Evolutionary conservation across 2,888 invertebrate genomes (phyloP).

Genomic region (Tipula vernalis): DNA sequence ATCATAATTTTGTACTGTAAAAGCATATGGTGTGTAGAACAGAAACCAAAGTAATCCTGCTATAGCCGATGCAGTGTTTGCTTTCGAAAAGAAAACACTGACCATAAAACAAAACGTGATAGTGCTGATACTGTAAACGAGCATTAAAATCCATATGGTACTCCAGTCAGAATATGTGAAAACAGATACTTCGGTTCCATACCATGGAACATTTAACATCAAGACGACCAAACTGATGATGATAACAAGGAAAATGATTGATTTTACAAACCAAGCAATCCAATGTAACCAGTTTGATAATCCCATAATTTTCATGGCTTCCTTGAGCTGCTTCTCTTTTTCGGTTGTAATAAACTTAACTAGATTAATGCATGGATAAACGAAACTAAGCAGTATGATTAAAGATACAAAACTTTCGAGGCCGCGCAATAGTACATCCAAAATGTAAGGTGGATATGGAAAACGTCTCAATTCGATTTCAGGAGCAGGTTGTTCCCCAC

Average conservation of each 20-base stretch:
- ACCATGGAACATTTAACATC: conserved; percentile 29
- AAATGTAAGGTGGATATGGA: conserved; percentile 55
- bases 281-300: conserved; percentile 72
- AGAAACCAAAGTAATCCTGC: conserved; percentile 67
- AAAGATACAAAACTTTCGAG: conserved; percentile 56
- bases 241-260: conserved; percentile 51
- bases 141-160: conserved; percentile 55
- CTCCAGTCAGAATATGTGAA: conserved; percentile 54
- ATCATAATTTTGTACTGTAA: conserved; percentile 53
- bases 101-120: conserved; percentile 70
- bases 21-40: conserved; percentile 56
- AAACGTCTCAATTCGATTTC: conserved; percentile 38
- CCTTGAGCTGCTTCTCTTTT: conserved; percentile 54
- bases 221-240: conserved; percentile 44
- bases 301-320: conserved; percentile 89
- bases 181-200: conserved; percentile 46
- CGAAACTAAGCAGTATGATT: conserved; percentile 63
- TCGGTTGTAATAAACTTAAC: conserved; percentile 49
- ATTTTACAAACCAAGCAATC: conserved; percentile 75
- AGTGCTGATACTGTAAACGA: conserved; percentile 54
- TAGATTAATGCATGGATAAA: conserved; percentile 66
- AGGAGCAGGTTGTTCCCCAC: conserved; percentile 6
- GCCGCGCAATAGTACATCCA: conserved; percentile 51
- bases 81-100: conserved; percentile 68
- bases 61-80: conserved; percentile 64